phyloP scores from a whole-genome alignment of 2,113 vertebrate species.

The Tenebrosternarchus preto region DNA sequence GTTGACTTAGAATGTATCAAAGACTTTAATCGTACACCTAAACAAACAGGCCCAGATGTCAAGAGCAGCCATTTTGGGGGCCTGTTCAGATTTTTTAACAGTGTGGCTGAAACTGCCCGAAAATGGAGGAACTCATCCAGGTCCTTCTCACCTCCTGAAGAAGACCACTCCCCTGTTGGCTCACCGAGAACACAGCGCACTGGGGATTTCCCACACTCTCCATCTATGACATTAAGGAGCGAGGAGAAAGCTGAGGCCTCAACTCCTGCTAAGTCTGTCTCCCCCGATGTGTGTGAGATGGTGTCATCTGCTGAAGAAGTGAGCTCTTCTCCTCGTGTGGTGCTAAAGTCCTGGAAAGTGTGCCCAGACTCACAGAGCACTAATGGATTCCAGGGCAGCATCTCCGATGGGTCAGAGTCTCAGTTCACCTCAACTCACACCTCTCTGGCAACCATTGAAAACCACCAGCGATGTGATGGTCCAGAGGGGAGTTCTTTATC shows the following conservation, averaged over 20 bases:
- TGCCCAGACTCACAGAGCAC: slow-evolving; percentile 59
- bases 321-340: slow-evolving; percentile 63
- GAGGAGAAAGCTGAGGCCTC: slow-evolving; percentile 59
- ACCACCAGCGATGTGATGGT: slow-evolving; percentile 57
- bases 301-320: slow-evolving; percentile 44
- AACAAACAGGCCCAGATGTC: slow-evolving; percentile 61
- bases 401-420: slow-evolving; percentile 52
- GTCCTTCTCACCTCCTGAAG: slow-evolving; percentile 76
- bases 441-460: slow-evolving; percentile 61
- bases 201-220: slow-evolving; percentile 63
- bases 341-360: slow-evolving; percentile 66
- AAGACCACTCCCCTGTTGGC: slow-evolving; percentile 67
- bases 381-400: slow-evolving; percentile 59
- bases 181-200: slow-evolving; percentile 64
- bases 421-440: slow-evolving; percentile 51
- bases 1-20: slow-evolving; percentile 74
- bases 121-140: slow-evolving; percentile 82
- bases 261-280: slow-evolving; percentile 62
- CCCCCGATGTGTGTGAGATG: slow-evolving; percentile 63
- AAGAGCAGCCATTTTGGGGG: slow-evolving; percentile 81
- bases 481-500: slow-evolving; percentile 36
- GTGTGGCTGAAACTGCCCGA: slow-evolving; percentile 80
- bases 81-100: slow-evolving; percentile 84
- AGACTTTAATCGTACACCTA: slow-evolving; percentile 70
- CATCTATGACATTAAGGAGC: slow-evolving; percentile 66